Evolutionary conservation across 2,113 vertebrate genomes (phyloP), one percentile per base, ranked within the genome.

Genomic region (Cranoglanis bouderius): DNA sequence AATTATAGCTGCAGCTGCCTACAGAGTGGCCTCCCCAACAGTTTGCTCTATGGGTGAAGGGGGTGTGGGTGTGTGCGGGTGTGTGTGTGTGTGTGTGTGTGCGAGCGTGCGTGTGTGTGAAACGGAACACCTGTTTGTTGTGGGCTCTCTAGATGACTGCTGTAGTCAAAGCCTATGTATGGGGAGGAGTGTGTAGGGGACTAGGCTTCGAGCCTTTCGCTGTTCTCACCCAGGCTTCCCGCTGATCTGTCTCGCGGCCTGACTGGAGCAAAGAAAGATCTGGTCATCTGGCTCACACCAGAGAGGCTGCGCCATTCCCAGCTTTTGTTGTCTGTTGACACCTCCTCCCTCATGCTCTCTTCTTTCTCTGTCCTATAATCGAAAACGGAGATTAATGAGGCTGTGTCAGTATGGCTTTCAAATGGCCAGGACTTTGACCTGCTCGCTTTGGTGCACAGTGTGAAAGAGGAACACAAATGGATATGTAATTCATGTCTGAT

Each of bases 41-140:
- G 96, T 96, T 96, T 96, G 70, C 85, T 93, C 94, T 93, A 93
- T 84, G 85, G 95, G 94, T 94, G 95, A 95, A 95, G 94, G 59
- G 78, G 94, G 95, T 94, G 96, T 24, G 14, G 46, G 95, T 95
- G 96, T 43, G 51, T 14, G 51, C 13, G 51, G 2, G 51, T 53
- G 95, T 93, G 85, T 14, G 40, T 96, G 95, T 93, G 95, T 94
- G 96, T 95, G 95, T 93, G 82, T 10, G 59, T 49, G 78, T 24
- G 89, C 97, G 96, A 96, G 96, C 38, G 81, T 94, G 95, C 94
- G 95, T 49, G 85, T 63, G 96, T 97, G 96, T 97, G 96, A 97
- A 97, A 95, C 88, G 94, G 96, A 97, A 97, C 97, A 97, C 96
- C 96, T 97, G 96, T 96, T 96, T 97, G 96, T 97, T 97, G 95